Conservation (phyloP, 2,113 vertebrate genomes). For the Saguinus imperator region DNA sequence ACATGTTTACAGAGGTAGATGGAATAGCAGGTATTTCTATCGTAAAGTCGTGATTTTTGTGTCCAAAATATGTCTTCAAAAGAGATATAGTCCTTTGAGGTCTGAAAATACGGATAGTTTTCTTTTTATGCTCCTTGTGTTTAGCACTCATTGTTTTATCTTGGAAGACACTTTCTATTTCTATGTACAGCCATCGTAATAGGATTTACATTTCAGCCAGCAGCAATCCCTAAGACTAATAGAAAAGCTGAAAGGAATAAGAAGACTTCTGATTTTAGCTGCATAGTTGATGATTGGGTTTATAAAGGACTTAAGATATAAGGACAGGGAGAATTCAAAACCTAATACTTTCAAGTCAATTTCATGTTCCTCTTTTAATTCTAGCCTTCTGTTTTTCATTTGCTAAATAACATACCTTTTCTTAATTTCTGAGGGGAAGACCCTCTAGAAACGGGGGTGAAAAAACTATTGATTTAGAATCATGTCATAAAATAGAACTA, state of each 20-base stretch:
- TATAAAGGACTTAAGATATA: neutral
- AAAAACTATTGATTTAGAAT: conserved; percentile 7
- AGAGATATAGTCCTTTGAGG: neutral
- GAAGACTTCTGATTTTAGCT: neutral
- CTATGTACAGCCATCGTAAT: neutral
- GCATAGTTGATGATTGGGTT: neutral
- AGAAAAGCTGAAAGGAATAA: neutral
- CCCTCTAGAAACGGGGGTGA: neutral
- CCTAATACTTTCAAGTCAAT: neutral
- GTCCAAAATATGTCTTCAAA: conserved; percentile 66
- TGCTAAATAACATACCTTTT: neutral
- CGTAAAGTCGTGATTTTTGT: conserved; percentile 67
- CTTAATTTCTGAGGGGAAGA: neutral
- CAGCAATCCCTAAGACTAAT: neutral
- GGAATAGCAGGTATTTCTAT: conserved; percentile 61
- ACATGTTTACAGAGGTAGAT: conserved; percentile 58
- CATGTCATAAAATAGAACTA: neutral
- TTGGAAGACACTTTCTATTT: conserved; percentile 48
- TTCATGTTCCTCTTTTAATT: conserved; percentile 18
- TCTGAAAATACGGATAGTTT: conserved; percentile 42
- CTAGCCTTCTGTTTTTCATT: neutral
- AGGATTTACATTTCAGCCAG: neutral
- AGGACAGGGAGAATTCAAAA: conserved; percentile 1
- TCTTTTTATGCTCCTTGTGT: conserved; percentile 42
- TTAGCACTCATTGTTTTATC: conserved; percentile 41